These are phyloP conservation scores for Gouania willdenowi DNA, from an alignment of 2,797 vertebrate species.

Conservation along the genomic window DNA sequence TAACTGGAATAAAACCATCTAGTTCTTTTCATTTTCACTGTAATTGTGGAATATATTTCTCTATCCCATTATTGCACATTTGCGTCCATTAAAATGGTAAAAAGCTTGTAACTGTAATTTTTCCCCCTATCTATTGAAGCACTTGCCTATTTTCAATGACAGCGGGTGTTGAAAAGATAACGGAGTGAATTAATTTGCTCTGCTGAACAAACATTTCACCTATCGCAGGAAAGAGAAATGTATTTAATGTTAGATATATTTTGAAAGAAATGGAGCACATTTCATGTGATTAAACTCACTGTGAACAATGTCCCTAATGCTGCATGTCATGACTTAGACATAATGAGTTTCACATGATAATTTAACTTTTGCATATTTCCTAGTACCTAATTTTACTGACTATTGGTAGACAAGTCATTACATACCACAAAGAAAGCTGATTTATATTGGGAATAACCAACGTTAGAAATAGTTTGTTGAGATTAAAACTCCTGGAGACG, in stretches of 20 bases:
- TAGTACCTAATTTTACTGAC: too few relatives aligned
- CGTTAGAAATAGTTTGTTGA: too few relatives aligned
- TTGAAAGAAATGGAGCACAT: slow-evolving; percentile 7
- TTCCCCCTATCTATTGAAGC: slow-evolving; percentile 10
- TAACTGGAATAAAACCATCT: too few relatives aligned
- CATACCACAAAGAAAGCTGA: too few relatives aligned
- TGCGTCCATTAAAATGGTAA: not conserved
- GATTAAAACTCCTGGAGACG: too few relatives aligned
- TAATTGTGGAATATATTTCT: not conserved
- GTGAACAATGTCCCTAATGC: too few relatives aligned
- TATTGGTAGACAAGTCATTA: too few relatives aligned
- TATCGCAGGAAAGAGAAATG: slow-evolving; percentile 1
- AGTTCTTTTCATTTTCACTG: not conserved
- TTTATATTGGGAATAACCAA: too few relatives aligned
- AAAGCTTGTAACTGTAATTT: not conserved
- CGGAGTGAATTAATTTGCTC: slow-evolving; percentile 16
- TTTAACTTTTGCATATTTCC: too few relatives aligned
- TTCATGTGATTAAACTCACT: slow-evolving; percentile 9
- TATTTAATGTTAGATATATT: slow-evolving; percentile 14
- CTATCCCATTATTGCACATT: not conserved
- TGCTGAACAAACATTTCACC: slow-evolving; percentile 9
- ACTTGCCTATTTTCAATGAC: slow-evolving; percentile 2
- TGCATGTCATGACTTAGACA: too few relatives aligned
- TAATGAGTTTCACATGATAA: too few relatives aligned
- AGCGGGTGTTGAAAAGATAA: slow-evolving; percentile 25